Evolutionary conservation across 2,888 invertebrate genomes (phyloP).

Genomic region (Scaptomyza caliginosa): DNA sequence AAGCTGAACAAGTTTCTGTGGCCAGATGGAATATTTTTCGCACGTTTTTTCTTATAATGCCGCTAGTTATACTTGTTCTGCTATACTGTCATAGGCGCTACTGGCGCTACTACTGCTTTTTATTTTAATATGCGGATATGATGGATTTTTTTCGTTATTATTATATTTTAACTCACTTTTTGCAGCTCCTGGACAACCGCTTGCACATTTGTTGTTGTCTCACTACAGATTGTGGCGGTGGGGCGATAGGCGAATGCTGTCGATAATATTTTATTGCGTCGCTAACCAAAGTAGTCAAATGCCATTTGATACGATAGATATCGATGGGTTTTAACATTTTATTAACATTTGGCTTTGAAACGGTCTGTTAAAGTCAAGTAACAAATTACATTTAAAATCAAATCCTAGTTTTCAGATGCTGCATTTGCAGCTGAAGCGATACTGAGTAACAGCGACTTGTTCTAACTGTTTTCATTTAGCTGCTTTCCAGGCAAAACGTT

Average conservation of each 20-base stretch:
- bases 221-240: slow-evolving; percentile 46
- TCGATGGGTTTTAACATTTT: slow-evolving; percentile 11
- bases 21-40: slow-evolving; percentile 16
- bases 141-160: slow-evolving; percentile 15
- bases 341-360: background rate
- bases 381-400: too few relatives aligned
- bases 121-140: background rate
- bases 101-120: too few relatives aligned
- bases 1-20: slow-evolving; percentile 57
- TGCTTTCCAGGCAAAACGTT: background rate
- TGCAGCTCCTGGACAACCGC: slow-evolving; percentile 57
- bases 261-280: slow-evolving; percentile 3
- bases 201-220: slow-evolving; percentile 58
- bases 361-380: background rate
- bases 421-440: too few relatives aligned
- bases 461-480: too few relatives aligned
- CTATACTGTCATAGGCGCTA: slow-evolving; percentile 5
- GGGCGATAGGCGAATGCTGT: slow-evolving; percentile 14
- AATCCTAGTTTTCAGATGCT: too few relatives aligned
- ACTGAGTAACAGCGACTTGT: too few relatives aligned
- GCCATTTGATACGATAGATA: background rate
- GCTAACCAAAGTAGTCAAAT: background rate
- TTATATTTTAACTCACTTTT: slow-evolving; percentile 47
- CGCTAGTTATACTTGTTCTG: background rate
- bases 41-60: slow-evolving; percentile 12